phyloP scores from a whole-genome alignment of 2,888 invertebrate species.

The Mimas tiliae region DNA sequence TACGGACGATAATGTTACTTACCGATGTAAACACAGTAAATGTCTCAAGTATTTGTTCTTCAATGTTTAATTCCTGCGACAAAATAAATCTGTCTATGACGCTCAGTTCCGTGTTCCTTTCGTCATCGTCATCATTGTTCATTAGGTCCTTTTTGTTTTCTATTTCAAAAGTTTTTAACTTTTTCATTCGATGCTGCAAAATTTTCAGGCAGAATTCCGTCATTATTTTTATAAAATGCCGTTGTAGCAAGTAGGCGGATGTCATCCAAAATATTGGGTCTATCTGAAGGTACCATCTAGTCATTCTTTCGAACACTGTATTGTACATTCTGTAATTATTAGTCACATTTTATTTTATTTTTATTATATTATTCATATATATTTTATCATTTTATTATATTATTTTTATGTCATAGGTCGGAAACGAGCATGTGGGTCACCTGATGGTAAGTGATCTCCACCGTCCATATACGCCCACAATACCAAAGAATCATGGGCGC shows the following conservation, averaged over 20 bases:
- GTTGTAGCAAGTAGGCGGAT: constrained; percentile 38
- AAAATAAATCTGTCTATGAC: constrained; percentile 70
- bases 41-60: constrained; percentile 59
- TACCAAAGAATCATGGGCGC: too few relatives aligned
- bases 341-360: too few relatives aligned
- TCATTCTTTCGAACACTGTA: constrained; percentile 66
- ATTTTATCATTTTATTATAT: too few relatives aligned
- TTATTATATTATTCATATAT: too few relatives aligned
- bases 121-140: constrained; percentile 51
- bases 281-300: constrained; percentile 72
- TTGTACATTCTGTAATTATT: constrained; percentile 66
- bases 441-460: too few relatives aligned
- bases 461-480: too few relatives aligned
- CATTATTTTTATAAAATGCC: constrained; percentile 42
- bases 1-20: constrained; percentile 35
- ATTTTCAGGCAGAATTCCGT: constrained; percentile 47
- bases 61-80: constrained; percentile 53
- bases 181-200: constrained; percentile 46
- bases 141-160: constrained; percentile 45
- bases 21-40: constrained; percentile 75
- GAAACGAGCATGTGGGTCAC: too few relatives aligned
- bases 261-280: constrained; percentile 63
- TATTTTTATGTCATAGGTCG: too few relatives aligned
- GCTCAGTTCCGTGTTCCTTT: constrained; percentile 57
- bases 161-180: constrained; percentile 44